phyloP scores from a whole-genome alignment of 2,888 invertebrate genomes.

The Norana najaformis region DNA sequence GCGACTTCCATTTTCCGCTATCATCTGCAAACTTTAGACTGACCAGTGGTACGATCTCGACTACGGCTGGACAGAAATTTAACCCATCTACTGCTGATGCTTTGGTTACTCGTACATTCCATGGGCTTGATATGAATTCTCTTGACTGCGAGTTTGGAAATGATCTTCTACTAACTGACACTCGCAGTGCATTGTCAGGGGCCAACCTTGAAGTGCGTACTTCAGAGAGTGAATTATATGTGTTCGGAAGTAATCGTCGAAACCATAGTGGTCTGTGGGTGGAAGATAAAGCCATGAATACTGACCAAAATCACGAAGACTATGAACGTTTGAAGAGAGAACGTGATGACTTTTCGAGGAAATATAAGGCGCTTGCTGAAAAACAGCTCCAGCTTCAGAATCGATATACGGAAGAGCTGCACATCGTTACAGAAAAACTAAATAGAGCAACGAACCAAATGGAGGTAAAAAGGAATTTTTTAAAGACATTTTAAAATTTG shows the following conservation, averaged over 20 bases:
- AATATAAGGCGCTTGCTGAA: not conserved
- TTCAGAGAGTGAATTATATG: not conserved
- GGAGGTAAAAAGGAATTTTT: not conserved
- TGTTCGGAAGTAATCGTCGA: not conserved
- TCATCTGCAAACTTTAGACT: not conserved
- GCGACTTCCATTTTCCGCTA: not conserved
- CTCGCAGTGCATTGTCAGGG: not conserved
- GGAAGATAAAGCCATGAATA: not conserved
- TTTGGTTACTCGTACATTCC: not conserved
- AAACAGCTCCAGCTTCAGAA: not conserved
- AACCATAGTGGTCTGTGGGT: not conserved
- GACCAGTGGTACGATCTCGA: not conserved
- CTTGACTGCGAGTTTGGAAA: not conserved
- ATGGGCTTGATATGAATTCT: not conserved
- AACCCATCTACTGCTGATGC: not conserved
- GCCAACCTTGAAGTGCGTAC: not conserved
- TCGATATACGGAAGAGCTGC: not conserved
- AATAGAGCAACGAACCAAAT: not conserved
- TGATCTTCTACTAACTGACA: not conserved
- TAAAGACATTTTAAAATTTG: not conserved
- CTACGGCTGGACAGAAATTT: not conserved
- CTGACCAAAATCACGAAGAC: not conserved
- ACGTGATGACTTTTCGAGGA: not conserved
- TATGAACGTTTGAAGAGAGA: not conserved
- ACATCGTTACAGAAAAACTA: not conserved